Conservation (phyloP, 2,888 invertebrate genomes). For the Athalia rosae region DNA sequence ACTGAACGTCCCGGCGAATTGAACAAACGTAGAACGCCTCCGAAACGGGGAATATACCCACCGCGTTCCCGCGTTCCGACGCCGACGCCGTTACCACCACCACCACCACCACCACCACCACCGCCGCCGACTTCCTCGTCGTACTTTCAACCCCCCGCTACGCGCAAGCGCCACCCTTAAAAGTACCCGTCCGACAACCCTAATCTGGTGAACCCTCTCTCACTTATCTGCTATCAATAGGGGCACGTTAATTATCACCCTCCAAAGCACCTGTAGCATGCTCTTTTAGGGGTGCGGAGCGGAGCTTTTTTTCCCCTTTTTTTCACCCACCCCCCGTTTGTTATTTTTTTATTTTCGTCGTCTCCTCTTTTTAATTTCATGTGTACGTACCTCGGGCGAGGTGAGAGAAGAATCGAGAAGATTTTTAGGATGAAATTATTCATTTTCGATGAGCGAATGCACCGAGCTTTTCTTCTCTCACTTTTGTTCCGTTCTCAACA, state of each 20-base stretch:
- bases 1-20: conserved; percentile 61
- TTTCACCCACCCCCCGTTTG: background rate
- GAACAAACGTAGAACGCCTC: background rate
- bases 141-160: conserved; percentile 20
- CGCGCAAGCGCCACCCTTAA: conserved; percentile 51
- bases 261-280: conserved; percentile 59
- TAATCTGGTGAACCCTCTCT: conserved; percentile 56
- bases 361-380: too few relatives aligned
- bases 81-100: conserved; percentile 52
- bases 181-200: conserved; percentile 36
- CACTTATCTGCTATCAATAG: conserved; percentile 67
- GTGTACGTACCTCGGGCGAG: too few relatives aligned
- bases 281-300: conserved; percentile 26
- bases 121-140: conserved; percentile 22
- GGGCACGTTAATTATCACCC: conserved; percentile 67
- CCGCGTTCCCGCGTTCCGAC: conserved; percentile 47
- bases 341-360: too few relatives aligned
- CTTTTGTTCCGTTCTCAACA: too few relatives aligned
- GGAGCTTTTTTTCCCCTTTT: background rate
- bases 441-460: too few relatives aligned
- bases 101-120: conserved; percentile 5
- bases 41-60: conserved; percentile 41
- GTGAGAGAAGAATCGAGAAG: too few relatives aligned
- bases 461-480: too few relatives aligned
- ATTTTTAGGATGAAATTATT: too few relatives aligned